A percentile compares a stretch with the other conserved stretches of the same genome.
These are phyloP conservation scores for Penaeus monodon DNA, from an alignment of 2,888 invertebrate species.

Conservation along the genomic window DNA sequence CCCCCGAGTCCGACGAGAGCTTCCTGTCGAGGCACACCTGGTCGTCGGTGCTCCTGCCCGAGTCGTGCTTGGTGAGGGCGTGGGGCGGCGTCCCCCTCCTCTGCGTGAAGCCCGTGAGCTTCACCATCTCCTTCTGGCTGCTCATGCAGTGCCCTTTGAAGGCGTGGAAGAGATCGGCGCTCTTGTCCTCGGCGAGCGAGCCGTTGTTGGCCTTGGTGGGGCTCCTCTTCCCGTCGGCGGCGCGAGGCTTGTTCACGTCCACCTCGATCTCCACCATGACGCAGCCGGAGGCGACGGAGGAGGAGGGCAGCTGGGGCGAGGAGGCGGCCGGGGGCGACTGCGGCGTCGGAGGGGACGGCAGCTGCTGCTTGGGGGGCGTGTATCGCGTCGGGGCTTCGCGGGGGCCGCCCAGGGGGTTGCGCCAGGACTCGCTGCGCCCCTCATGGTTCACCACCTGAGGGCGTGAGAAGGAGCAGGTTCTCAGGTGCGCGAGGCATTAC, in stretches of 20 bases:
- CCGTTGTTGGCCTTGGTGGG: neutral
- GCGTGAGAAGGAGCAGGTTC: neutral
- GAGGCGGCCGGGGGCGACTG: neutral
- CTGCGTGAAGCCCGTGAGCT: neutral
- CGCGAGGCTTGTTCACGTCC: neutral
- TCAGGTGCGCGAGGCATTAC: too few species aligned
- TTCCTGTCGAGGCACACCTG: constrained; percentile 1
- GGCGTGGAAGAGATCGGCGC: neutral
- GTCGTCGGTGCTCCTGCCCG: neutral
- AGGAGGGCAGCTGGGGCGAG: neutral
- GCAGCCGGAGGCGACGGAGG: constrained; percentile 23
- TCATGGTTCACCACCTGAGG: neutral
- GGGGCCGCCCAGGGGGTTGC: too few species aligned
- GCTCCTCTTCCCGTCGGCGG: neutral
- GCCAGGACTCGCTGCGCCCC: neutral
- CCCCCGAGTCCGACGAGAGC: constrained; percentile 16
- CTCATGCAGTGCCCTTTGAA: neutral
- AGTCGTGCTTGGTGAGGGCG: neutral
- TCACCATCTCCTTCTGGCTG: neutral
- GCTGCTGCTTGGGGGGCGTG: neutral
- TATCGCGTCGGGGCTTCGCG: neutral
- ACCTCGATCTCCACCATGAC: constrained; percentile 32
- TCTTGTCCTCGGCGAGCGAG: neutral
- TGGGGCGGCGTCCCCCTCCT: neutral
- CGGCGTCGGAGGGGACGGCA: neutral